A percentile compares a stretch with the other conserved stretches of the same genome.
Conservation (phyloP, 2,888 invertebrate species). For the Leptogaster cylindrica region DNA sequence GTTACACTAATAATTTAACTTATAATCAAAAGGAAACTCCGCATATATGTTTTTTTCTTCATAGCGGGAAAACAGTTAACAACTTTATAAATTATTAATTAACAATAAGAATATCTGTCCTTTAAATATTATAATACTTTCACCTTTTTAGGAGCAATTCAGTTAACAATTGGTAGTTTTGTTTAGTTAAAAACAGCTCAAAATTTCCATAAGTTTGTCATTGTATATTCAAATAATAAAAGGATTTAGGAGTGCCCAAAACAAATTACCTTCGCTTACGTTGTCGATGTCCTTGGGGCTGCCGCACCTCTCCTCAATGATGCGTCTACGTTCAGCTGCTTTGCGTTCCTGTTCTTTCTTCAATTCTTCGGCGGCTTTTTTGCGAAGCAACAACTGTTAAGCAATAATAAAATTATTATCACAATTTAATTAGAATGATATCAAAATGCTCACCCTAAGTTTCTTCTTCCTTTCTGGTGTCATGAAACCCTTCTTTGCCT, state of each 20-base stretch:
- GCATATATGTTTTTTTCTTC: no score
- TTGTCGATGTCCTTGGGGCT: constrained; percentile 89
- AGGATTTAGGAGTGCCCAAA: constrained; percentile 15
- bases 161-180: neutral
- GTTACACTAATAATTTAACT: no score
- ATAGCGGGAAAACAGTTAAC: no score
- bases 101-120: no score
- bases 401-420: constrained; percentile 6
- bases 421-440: neutral
- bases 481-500: constrained; percentile 99
- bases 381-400: constrained; percentile 95
- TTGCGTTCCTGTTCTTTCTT: constrained; percentile 99
- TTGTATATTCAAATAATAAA: neutral
- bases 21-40: no score
- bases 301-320: constrained; percentile 95
- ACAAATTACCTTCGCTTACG: constrained; percentile 85
- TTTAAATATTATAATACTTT: no score
- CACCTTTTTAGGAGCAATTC: neutral
- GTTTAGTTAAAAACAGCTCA: constrained; percentile 10
- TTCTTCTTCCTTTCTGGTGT: constrained; percentile 99
- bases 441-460: constrained; percentile 81
- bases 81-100: no score
- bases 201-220: neutral
- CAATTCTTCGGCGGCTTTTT: constrained; percentile 99
- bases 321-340: constrained; percentile 96